Evolutionary conservation across 92 coral and sea anemone species (phyloP).

Genomic region (Hydrozoanthus gracilis): DNA sequence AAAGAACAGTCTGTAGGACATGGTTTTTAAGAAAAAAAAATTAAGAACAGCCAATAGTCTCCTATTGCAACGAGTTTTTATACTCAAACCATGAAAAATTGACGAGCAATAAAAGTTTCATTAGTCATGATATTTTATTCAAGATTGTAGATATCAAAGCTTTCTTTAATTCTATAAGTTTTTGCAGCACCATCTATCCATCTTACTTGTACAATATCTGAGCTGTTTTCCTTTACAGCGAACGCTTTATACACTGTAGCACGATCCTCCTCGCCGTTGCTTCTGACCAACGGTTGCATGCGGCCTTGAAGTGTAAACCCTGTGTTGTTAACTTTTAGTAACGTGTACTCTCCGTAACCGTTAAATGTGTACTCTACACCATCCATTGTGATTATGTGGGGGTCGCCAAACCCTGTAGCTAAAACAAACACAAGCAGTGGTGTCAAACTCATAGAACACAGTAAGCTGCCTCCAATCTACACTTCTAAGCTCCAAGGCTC

Average conservation of each 20-base stretch:
- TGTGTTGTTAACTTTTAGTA: slow-evolving; percentile 8
- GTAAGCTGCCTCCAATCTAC: background rate
- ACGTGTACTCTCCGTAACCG: slow-evolving; percentile 46
- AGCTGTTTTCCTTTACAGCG: background rate
- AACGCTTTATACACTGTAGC: slow-evolving; percentile 48
- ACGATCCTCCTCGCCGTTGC: background rate
- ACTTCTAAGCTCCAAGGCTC: background rate
- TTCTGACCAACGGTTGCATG: slow-evolving; percentile 21
- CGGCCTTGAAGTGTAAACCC: slow-evolving; percentile 42
- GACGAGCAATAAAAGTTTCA: no score
- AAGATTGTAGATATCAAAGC: background rate
- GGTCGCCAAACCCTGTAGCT: slow-evolving; percentile 34
- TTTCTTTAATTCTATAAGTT: background rate
- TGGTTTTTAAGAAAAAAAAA: no score
- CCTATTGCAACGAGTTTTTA: no score
- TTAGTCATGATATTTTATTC: background rate
- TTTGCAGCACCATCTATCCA: background rate
- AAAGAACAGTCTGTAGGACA: no score
- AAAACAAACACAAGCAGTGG: background rate
- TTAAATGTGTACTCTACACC: slow-evolving; percentile 44
- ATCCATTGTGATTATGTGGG: slow-evolving; percentile 43
- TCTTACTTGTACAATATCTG: slow-evolving; percentile 1
- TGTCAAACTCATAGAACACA: background rate
- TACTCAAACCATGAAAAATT: no score
- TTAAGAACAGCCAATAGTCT: no score